These are phyloP conservation scores for Salminus brasiliensis DNA, from an alignment of 2,113 vertebrate species.

Conservation along the genomic window DNA sequence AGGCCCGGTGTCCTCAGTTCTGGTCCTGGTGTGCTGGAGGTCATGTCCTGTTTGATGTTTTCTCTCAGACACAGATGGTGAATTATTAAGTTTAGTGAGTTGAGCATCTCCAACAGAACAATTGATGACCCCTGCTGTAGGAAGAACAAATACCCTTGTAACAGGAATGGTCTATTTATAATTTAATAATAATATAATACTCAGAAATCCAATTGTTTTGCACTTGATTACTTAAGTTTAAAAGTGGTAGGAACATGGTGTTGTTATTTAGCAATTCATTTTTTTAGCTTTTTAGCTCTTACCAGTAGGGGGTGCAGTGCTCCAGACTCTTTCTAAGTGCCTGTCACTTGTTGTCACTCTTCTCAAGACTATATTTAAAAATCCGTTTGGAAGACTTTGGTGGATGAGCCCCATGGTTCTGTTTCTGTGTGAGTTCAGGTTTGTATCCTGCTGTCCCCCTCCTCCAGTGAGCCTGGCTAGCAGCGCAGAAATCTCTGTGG, in stretches of 20 bases:
- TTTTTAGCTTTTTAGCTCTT: neutral
- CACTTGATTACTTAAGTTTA: no score
- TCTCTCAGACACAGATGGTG: neutral
- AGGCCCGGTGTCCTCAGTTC: neutral
- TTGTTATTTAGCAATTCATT: neutral
- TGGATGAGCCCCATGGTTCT: no score
- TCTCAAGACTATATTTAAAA: no score
- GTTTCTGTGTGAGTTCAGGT: constrained; percentile 68
- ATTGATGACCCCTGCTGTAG: neutral
- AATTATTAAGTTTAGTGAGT: no score
- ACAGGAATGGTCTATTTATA: neutral
- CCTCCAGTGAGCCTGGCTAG: constrained; percentile 84
- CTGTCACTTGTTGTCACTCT: no score
- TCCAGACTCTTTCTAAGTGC: no score
- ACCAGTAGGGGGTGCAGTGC: neutral
- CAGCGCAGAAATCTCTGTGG: constrained; percentile 68
- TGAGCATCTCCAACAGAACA: no score
- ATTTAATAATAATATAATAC: no score
- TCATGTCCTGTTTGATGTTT: neutral
- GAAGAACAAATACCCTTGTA: neutral
- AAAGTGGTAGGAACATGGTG: no score
- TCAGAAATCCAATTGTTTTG: neutral
- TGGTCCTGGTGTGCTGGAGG: neutral
- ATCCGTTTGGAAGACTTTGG: no score
- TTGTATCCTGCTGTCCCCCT: constrained; percentile 78